These are phyloP conservation scores for Euleptes europaea DNA, from an alignment of 2,113 vertebrate genomes.

Conservation along the genomic window DNA sequence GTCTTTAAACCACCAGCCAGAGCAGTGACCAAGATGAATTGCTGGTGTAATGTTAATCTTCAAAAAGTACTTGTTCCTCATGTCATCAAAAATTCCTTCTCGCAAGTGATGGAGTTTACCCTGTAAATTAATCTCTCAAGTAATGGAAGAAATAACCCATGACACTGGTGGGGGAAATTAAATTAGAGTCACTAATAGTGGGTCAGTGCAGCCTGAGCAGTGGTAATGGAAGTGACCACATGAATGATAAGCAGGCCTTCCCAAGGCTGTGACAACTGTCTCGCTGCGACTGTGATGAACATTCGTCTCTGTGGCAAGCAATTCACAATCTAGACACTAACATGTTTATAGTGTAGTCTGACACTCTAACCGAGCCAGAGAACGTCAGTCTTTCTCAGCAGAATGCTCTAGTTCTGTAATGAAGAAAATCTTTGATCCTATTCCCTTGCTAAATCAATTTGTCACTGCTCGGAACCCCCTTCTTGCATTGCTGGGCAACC, in stretches of 20 bases:
- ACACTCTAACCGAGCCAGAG: slow-evolving; percentile 37
- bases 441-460: slow-evolving; percentile 62
- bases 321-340: slow-evolving; percentile 69
- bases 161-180: slow-evolving; percentile 79
- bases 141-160: slow-evolving; percentile 81
- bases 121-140: slow-evolving; percentile 79
- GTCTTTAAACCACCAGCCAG: slow-evolving; percentile 56
- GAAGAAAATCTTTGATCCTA: slow-evolving; percentile 55
- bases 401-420: slow-evolving; percentile 57
- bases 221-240: slow-evolving; percentile 80
- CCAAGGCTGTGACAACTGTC: slow-evolving; percentile 68
- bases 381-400: slow-evolving; percentile 59
- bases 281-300: slow-evolving; percentile 59
- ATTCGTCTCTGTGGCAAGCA: slow-evolving; percentile 70
- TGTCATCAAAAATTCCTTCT: slow-evolving; percentile 72
- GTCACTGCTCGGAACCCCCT: slow-evolving; percentile 31
- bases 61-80: slow-evolving; percentile 69
- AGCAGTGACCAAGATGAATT: slow-evolving; percentile 72
- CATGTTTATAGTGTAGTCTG: slow-evolving; percentile 53
- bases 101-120: slow-evolving; percentile 72
- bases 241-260: slow-evolving; percentile 77
- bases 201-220: slow-evolving; percentile 70
- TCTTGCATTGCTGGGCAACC: slow-evolving; percentile 43
- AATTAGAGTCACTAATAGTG: slow-evolving; percentile 82
- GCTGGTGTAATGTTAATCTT: slow-evolving; percentile 68